phyloP scores from a whole-genome alignment of 1,140 invertebrate species.

The Hyposmocoma kahamanoa region DNA sequence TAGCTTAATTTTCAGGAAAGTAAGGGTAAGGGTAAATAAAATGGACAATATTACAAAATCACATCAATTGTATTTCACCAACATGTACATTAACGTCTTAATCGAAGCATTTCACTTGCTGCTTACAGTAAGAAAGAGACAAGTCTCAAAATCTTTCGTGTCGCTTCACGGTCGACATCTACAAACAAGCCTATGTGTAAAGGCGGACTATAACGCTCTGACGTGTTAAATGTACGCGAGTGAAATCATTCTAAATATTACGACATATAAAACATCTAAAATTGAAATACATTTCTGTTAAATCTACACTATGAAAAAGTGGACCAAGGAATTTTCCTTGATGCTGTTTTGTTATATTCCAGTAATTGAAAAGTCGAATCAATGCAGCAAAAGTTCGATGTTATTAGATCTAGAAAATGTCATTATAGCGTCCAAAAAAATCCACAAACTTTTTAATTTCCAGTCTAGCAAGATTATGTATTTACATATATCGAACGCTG shows the following conservation, averaged over 20 bases:
- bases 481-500: background rate
- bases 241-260: background rate
- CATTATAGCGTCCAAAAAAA: background rate
- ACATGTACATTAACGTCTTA: conserved; percentile 71
- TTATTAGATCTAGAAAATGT: background rate
- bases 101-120: conserved; percentile 64
- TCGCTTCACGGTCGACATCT: conserved; percentile 35
- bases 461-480: background rate
- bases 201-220: conserved; percentile 54
- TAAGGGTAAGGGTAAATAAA: conserved; percentile 32
- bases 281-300: too few relatives aligned
- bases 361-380: background rate
- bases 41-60: conserved; percentile 58
- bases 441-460: background rate
- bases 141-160: conserved; percentile 48
- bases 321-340: background rate
- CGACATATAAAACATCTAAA: background rate
- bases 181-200: conserved; percentile 58
- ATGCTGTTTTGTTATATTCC: background rate
- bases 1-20: conserved; percentile 2
- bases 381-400: background rate
- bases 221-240: conserved; percentile 47
- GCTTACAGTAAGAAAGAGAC: conserved; percentile 64
- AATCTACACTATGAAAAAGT: background rate
- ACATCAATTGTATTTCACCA: conserved; percentile 74